A percentile compares a stretch with the other conserved stretches of the same genome.
Evolutionary conservation across 2,113 vertebrate species (phyloP).

Genomic region (Caranx melampygus): DNA sequence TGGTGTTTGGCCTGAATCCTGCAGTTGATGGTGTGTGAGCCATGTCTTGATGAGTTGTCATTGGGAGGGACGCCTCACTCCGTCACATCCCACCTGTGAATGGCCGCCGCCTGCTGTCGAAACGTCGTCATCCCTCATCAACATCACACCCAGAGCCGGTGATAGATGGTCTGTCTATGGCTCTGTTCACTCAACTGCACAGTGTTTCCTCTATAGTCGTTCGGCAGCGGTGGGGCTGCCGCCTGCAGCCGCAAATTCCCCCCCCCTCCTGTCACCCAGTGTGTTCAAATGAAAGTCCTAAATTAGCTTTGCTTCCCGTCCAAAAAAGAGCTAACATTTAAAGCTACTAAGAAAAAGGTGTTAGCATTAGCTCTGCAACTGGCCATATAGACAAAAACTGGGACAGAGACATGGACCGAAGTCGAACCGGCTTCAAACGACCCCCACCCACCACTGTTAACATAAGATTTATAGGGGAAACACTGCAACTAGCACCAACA

Average conservation of each 20-base stretch:
- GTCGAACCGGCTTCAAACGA: slow-evolving; percentile 48
- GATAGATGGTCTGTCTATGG: slow-evolving; percentile 72
- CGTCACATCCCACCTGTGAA: slow-evolving; percentile 65
- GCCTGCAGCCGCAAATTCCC: slow-evolving; percentile 39
- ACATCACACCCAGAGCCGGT: slow-evolving; percentile 68
- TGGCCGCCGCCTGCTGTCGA: slow-evolving; percentile 69
- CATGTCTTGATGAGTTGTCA: slow-evolving; percentile 54
- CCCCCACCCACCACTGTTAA: slow-evolving; percentile 75
- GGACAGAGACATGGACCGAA: slow-evolving; percentile 62
- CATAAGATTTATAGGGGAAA: slow-evolving; percentile 73
- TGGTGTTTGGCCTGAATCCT: slow-evolving; percentile 46
- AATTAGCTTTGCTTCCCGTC: slow-evolving; percentile 34
- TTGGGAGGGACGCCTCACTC: slow-evolving; percentile 52
- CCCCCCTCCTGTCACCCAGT: slow-evolving; percentile 31
- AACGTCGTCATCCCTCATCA: slow-evolving; percentile 75
- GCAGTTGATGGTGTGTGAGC: slow-evolving; percentile 56
- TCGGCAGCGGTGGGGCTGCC: slow-evolving; percentile 73
- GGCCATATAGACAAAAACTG: slow-evolving; percentile 40
- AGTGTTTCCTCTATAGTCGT: slow-evolving; percentile 80
- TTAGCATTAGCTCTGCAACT: slow-evolving; percentile 22
- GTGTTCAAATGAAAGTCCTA: slow-evolving; percentile 37
- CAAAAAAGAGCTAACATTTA: slow-evolving; percentile 40
- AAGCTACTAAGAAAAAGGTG: slow-evolving; percentile 10
- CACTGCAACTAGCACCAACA: slow-evolving; percentile 78
- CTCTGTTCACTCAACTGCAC: slow-evolving; percentile 62